A percentile compares a stretch with the other conserved stretches of the same genome.
Evolutionary conservation across 1,140 invertebrate species (phyloP).

Genomic region (Megalonaias nervosa): DNA sequence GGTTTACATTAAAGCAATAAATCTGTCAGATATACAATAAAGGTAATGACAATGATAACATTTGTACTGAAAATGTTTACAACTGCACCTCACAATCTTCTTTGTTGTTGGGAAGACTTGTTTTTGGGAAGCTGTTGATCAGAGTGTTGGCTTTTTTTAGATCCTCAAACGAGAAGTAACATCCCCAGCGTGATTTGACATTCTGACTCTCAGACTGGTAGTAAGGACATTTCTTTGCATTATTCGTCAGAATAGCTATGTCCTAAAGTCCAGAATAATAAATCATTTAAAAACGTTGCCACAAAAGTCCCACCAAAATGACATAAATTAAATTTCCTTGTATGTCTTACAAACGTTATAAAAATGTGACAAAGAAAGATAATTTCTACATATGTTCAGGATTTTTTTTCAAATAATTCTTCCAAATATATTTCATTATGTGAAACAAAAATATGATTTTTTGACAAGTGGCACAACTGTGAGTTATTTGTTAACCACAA

Average conservation of each 20-base stretch:
- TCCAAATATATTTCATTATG: too few relatives aligned
- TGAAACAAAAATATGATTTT: too few relatives aligned
- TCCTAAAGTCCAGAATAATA: slow-evolving; percentile 54
- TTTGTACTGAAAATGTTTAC: background rate
- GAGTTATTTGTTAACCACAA: too few relatives aligned
- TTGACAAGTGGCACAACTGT: too few relatives aligned
- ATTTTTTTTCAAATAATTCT: too few relatives aligned
- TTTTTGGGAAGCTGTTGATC: slow-evolving; percentile 33
- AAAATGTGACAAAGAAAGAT: too few relatives aligned
- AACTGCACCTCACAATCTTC: slow-evolving; percentile 64
- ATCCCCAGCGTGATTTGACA: slow-evolving; percentile 64
- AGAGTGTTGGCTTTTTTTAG: slow-evolving; percentile 26
- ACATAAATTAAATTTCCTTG: too few relatives aligned
- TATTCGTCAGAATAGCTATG: slow-evolving; percentile 69
- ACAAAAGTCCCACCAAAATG: too few relatives aligned
- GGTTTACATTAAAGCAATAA: too few relatives aligned
- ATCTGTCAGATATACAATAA: too few relatives aligned
- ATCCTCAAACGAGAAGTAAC: slow-evolving; percentile 47
- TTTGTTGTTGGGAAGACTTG: slow-evolving; percentile 62
- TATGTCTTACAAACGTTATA: too few relatives aligned
- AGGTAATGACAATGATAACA: background rate
- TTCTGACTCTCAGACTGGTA: slow-evolving; percentile 67
- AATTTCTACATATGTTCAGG: too few relatives aligned
- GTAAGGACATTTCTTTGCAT: slow-evolving; percentile 60
- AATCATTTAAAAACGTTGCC: background rate